Conservation (phyloP, 2,888 invertebrate species). For the Drosophila buzzatii region DNA sequence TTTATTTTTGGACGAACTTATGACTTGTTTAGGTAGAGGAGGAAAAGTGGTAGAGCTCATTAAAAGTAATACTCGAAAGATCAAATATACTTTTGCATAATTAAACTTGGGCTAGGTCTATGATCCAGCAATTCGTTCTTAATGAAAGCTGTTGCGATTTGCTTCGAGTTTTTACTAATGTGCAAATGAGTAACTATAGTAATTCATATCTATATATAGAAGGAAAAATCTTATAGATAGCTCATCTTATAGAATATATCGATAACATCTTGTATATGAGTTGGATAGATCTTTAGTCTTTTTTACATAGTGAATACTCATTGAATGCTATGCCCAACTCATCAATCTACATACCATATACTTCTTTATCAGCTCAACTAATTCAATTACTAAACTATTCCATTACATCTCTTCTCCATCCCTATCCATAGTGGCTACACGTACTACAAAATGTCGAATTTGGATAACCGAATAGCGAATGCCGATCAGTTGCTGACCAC, state of each 20-base stretch:
- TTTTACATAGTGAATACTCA: no score
- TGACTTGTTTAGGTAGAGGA: neutral
- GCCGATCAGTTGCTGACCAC: slow-evolving; percentile 98
- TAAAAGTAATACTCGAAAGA: slow-evolving; percentile 2
- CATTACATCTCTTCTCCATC: slow-evolving; percentile 37
- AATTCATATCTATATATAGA: neutral
- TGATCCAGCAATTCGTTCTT: slow-evolving; percentile 3
- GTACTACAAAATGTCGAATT: slow-evolving; percentile 97
- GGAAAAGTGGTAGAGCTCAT: neutral
- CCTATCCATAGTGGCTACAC: slow-evolving; percentile 91
- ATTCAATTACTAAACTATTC: neutral
- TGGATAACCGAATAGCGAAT: slow-evolving; percentile 97
- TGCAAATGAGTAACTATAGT: neutral
- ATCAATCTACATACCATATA: neutral
- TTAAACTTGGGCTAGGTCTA: slow-evolving; percentile 1
- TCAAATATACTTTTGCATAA: slow-evolving; percentile 6
- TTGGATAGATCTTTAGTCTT: neutral
- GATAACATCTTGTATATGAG: neutral
- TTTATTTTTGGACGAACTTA: neutral
- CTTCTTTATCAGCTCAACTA: neutral
- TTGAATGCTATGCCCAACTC: neutral
- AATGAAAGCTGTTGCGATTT: neutral
- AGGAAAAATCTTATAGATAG: neutral
- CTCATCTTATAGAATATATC: no score
- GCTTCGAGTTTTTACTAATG: neutral